Evolutionary conservation across 2,797 vertebrate genomes (phyloP).

Genomic region (Pitangus sulphuratus): DNA sequence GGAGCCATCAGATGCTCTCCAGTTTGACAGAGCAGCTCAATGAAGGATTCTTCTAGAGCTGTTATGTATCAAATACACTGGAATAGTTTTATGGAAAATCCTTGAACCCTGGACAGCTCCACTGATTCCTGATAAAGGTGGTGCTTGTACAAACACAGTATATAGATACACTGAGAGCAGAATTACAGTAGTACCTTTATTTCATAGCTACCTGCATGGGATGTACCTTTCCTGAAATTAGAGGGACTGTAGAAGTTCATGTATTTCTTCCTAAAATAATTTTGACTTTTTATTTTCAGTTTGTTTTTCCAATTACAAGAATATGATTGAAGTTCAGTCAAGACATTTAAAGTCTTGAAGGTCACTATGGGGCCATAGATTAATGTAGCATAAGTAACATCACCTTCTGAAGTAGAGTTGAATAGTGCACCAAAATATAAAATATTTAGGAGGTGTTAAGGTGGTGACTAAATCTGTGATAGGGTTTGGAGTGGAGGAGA

Average conservation of each 20-base stretch:
- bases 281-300: background rate
- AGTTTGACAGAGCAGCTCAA: background rate
- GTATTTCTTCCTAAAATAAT: background rate
- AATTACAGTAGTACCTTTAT: background rate
- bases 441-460: background rate
- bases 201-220: background rate
- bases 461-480: background rate
- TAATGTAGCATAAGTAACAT: background rate
- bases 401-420: background rate
- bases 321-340: background rate
- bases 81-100: background rate
- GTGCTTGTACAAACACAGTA: background rate
- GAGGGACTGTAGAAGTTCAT: background rate
- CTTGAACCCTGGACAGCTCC: background rate
- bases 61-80: background rate
- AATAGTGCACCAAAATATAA: background rate
- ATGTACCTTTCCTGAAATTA: background rate
- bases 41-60: background rate
- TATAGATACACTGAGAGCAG: background rate
- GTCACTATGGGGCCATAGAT: fast-evolving
- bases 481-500: background rate
- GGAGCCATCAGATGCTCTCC: background rate
- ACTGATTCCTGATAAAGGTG: background rate
- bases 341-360: background rate
- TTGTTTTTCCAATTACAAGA: background rate